Percentiles rank a stretch among this genome's conserved stretches.
phyloP scores from a whole-genome alignment of 2,113 vertebrate species.

The Lonchura striata region DNA sequence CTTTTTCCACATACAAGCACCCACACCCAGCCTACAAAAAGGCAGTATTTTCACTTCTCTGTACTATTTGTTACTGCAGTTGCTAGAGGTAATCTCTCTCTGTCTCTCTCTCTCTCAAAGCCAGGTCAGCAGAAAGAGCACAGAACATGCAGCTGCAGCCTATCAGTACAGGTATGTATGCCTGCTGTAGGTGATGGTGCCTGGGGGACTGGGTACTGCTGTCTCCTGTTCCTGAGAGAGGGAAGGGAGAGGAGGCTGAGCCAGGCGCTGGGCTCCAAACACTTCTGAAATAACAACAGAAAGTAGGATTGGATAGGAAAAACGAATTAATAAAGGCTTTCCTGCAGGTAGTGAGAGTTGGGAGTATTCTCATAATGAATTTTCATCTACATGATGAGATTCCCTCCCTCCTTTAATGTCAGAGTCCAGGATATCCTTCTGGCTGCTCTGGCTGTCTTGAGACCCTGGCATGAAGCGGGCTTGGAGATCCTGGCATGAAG shows the following conservation, averaged over 20 bases:
- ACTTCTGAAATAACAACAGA: not conserved
- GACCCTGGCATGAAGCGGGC: too few species aligned
- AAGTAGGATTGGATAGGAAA: not conserved
- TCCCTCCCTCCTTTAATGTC: not conserved
- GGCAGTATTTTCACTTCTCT: not conserved
- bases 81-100: not conserved
- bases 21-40: not conserved
- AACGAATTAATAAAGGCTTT: not conserved
- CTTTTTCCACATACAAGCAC: not conserved
- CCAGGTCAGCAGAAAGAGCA: not conserved
- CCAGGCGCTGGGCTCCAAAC: not conserved
- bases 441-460: too few species aligned
- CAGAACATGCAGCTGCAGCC: not conserved
- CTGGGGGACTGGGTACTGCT: not conserved
- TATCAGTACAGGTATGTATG: not conserved
- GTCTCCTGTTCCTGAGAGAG: accelerated
- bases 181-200: not conserved
- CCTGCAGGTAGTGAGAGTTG: not conserved
- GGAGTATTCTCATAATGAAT: not conserved
- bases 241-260: not conserved
- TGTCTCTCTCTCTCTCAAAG: not conserved
- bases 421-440: too few species aligned
- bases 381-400: not conserved
- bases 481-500: too few species aligned
- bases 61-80: not conserved